phyloP scores from a whole-genome alignment of 2,888 invertebrate genomes.

The Lasioglossum leucozonium region DNA sequence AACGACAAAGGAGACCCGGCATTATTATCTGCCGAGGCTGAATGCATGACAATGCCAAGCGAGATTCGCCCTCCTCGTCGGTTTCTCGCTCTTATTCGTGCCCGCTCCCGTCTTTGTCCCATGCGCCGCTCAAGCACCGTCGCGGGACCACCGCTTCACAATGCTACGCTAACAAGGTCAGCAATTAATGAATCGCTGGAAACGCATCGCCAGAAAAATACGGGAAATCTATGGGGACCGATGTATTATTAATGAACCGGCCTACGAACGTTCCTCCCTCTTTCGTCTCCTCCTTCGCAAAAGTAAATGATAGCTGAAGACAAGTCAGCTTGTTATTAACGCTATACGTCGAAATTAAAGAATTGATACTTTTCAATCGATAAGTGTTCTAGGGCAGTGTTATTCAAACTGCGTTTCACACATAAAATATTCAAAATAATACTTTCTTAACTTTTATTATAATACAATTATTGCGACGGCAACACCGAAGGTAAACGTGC shows the following conservation, averaged over 20 bases:
- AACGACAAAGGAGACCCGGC: constrained; percentile 76
- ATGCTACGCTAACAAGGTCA: constrained; percentile 79
- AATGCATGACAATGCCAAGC: constrained; percentile 78
- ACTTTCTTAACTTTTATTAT: too few species aligned
- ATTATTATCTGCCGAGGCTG: constrained; percentile 76
- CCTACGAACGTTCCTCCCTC: constrained; percentile 12
- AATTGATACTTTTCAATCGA: too few species aligned
- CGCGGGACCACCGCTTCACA: constrained; percentile 76
- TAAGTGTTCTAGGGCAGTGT: too few species aligned
- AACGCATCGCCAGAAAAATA: constrained; percentile 72
- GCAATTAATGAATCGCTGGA: constrained; percentile 78
- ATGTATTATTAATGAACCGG: constrained; percentile 66
- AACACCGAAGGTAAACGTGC: too few species aligned
- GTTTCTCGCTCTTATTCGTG: constrained; percentile 53
- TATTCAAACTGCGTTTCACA: too few species aligned
- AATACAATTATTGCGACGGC: too few species aligned
- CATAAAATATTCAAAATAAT: too few species aligned
- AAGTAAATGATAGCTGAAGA: not conserved
- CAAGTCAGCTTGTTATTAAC: too few species aligned
- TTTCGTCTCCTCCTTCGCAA: not conserved
- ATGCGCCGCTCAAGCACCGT: constrained; percentile 72
- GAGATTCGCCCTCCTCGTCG: constrained; percentile 56
- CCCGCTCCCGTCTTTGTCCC: constrained; percentile 56
- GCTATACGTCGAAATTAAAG: too few species aligned
- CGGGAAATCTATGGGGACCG: constrained; percentile 63